These are phyloP conservation scores for Paracanthobrama guichenoti DNA, from an alignment of 2,113 vertebrate genomes.

Conservation along the genomic window DNA sequence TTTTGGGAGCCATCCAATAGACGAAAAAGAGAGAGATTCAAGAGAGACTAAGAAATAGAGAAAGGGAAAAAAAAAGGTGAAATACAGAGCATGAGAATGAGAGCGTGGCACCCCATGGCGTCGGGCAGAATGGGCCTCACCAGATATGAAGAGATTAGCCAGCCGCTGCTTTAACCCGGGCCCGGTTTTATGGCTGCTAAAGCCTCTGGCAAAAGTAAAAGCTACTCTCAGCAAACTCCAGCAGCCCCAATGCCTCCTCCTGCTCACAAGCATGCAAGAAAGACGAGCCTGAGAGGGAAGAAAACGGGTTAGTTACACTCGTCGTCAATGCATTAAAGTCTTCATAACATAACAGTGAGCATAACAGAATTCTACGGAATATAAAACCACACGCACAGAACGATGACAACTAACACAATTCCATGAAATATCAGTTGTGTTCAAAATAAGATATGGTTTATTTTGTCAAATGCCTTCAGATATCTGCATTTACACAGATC, in stretches of 20 bases:
- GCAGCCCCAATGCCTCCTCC: slow-evolving; percentile 43
- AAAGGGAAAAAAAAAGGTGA: slow-evolving; percentile 29
- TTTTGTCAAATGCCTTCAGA: slow-evolving; percentile 39
- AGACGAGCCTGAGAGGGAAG: slow-evolving; percentile 31
- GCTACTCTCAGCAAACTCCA: slow-evolving; percentile 48
- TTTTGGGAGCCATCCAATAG: slow-evolving; percentile 62
- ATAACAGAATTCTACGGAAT: slow-evolving; percentile 37
- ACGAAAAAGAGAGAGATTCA: slow-evolving; percentile 35
- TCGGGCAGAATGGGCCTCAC: slow-evolving; percentile 43
- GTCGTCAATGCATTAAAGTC: slow-evolving; percentile 43
- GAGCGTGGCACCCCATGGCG: slow-evolving; percentile 45
- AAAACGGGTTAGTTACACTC: slow-evolving; percentile 55
- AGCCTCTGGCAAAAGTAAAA: slow-evolving; percentile 54
- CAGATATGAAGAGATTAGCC: slow-evolving; percentile 57
- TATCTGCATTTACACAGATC: not conserved
- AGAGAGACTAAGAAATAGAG: slow-evolving; percentile 46
- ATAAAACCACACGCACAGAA: slow-evolving; percentile 29
- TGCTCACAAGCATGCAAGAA: slow-evolving; percentile 44
- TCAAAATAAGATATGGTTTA: slow-evolving; percentile 46
- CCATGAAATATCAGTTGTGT: slow-evolving; percentile 40
- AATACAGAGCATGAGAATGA: slow-evolving; percentile 20
- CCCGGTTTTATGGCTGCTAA: slow-evolving; percentile 55
- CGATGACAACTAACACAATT: slow-evolving; percentile 50
- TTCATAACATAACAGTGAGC: slow-evolving; percentile 46
- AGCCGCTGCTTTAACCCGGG: slow-evolving; percentile 49